Percentiles rank a stretch among this genome's conserved stretches.
Conservation (phyloP, 2,113 vertebrate species). For the Phalacrocorax pelagicus region DNA sequence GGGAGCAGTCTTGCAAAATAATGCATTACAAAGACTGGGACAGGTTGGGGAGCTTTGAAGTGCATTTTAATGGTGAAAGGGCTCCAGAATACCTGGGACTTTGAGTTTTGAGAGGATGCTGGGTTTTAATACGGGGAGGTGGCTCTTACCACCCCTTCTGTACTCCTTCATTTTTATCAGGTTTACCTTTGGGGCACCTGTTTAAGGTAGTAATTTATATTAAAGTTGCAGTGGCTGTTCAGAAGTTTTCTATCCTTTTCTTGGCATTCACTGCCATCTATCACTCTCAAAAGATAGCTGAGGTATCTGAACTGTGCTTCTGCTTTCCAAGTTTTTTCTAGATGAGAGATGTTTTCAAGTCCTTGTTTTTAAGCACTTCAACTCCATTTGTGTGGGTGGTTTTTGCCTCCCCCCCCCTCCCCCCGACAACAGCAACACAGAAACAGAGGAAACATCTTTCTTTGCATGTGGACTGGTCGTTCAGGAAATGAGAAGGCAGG, state of each 20-base stretch:
- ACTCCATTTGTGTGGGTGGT: too few relatives aligned
- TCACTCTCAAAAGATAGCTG: not conserved
- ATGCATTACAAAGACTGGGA: not conserved
- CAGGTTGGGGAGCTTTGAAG: not conserved
- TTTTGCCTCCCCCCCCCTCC: not conserved
- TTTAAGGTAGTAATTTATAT: not conserved
- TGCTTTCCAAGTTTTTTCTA: not conserved
- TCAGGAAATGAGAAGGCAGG: conserved; percentile 15
- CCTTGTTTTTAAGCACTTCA: not conserved
- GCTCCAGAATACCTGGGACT: not conserved
- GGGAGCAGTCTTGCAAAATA: not conserved
- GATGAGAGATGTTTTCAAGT: not conserved
- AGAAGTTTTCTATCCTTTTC: not conserved
- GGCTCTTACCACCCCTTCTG: not conserved
- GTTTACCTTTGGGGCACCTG: not conserved
- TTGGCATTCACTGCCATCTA: not conserved
- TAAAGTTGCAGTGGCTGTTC: not conserved
- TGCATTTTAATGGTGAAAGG: not conserved
- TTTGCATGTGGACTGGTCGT: not conserved
- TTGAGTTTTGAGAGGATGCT: not conserved
- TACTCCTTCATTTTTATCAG: not conserved
- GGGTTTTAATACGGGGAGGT: not conserved
- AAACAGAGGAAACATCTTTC: not conserved
- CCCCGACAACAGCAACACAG: not conserved
- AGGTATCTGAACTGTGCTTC: not conserved